Conservation (phyloP, 2,888 invertebrate species). For the Caenorhabditis sinica region DNA sequence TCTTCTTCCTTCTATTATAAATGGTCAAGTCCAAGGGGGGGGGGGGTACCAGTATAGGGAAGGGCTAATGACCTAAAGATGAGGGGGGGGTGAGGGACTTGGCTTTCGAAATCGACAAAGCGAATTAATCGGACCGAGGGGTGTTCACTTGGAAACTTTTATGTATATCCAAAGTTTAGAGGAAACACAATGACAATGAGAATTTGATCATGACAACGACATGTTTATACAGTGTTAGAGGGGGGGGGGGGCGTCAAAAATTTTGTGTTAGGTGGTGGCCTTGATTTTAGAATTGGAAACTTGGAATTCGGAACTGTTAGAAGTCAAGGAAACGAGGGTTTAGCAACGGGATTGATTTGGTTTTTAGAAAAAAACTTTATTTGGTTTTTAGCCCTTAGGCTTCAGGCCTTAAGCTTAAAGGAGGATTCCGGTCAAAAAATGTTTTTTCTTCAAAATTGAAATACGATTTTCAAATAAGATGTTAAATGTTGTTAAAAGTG, state of each 20-base stretch:
- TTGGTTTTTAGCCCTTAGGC: too few relatives aligned
- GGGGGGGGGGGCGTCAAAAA: not conserved
- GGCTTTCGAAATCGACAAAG: constrained; percentile 46
- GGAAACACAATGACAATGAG: too few relatives aligned
- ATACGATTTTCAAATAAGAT: too few relatives aligned
- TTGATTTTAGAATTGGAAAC: not conserved
- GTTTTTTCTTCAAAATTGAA: too few relatives aligned
- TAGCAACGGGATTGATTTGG: too few relatives aligned
- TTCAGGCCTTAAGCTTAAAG: too few relatives aligned
- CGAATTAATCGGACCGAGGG: constrained; percentile 29
- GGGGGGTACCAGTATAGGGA: constrained; percentile 3
- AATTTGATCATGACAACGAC: constrained; percentile 5
- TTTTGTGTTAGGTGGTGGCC: too few relatives aligned
- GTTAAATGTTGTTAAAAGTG: too few relatives aligned
- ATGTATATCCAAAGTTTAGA: constrained; percentile 11
- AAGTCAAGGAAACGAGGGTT: not conserved
- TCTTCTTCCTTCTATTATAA: constrained; percentile 19
- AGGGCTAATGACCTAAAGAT: constrained; percentile 35
- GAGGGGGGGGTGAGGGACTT: not conserved
- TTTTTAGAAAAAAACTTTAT: too few relatives aligned
- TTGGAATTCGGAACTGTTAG: not conserved
- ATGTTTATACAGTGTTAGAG: constrained; percentile 23
- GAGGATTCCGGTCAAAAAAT: too few relatives aligned
- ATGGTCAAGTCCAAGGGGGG: constrained; percentile 6
- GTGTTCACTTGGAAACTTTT: constrained; percentile 34